Evolutionary conservation across 1,140 invertebrate genomes (phyloP).

Genomic region (Anastrepha ludens): DNA sequence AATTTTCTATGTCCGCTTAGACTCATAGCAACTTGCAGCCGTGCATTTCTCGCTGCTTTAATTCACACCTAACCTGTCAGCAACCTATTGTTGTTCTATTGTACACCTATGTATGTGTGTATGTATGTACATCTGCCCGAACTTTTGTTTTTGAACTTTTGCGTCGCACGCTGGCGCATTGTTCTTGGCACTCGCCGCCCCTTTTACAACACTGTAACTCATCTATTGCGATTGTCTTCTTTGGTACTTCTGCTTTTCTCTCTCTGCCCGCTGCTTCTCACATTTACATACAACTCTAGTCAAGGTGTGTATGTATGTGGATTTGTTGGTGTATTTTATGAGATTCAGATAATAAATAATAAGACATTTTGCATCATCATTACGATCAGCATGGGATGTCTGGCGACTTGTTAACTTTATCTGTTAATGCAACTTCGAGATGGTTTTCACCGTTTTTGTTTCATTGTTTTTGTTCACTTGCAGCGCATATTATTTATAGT

Average conservation of each 20-base stretch:
- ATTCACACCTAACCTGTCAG: conserved; percentile 8
- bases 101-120: too few relatives aligned
- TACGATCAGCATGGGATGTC: conserved; percentile 21
- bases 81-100: conserved; percentile 24
- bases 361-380: conserved; percentile 57
- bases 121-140: neutral
- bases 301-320: neutral
- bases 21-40: neutral
- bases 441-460: conserved; percentile 54
- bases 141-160: conserved; percentile 52
- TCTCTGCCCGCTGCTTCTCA: neutral
- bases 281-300: neutral
- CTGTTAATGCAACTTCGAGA: conserved; percentile 45
- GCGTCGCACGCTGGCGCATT: neutral
- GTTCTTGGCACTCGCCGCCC: neutral
- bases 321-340: conserved; percentile 12
- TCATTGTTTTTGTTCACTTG: neutral
- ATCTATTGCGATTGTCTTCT: neutral
- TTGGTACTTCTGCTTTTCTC: neutral
- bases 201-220: neutral
- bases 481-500: too few relatives aligned
- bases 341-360: conserved; percentile 57
- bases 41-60: neutral
- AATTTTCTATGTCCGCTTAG: neutral
- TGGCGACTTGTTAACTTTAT: conserved; percentile 46